Conservation (phyloP, 2,113 vertebrate genomes). For the Mirounga angustirostris region DNA sequence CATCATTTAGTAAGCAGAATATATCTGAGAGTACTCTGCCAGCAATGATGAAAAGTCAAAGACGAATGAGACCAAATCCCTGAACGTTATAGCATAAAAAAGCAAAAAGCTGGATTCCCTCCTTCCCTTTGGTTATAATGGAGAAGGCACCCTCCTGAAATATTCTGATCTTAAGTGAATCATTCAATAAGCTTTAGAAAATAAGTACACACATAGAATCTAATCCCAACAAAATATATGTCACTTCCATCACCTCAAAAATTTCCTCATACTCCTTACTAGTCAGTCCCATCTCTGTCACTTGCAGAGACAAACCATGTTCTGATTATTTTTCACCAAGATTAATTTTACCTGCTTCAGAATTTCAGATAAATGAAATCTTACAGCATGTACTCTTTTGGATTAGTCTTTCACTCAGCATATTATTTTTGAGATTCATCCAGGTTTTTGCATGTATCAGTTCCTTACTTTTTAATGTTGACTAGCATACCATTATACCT, state of each 20-base stretch:
- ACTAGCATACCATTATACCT: background rate
- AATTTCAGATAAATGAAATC: background rate
- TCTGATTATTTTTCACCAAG: background rate
- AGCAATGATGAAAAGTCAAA: background rate
- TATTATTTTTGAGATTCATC: background rate
- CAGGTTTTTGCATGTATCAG: background rate
- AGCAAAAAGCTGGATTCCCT: background rate
- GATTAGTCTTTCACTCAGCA: background rate
- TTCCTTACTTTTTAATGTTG: background rate
- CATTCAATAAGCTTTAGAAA: background rate
- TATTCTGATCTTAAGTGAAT: background rate
- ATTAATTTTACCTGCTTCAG: background rate
- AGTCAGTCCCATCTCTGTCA: background rate
- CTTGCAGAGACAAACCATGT: background rate
- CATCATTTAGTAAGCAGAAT: background rate
- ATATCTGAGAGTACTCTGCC: background rate
- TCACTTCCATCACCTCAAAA: background rate
- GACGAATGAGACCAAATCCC: background rate
- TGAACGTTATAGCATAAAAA: background rate
- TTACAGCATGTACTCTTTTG: background rate
- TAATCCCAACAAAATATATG: background rate
- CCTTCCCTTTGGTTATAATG: background rate
- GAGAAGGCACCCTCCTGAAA: background rate
- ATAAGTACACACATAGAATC: background rate
- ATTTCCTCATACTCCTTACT: background rate